Base-by-base conservation (phyloP, 2,888 invertebrate species). In the Teleiodes luculella region DNA sequence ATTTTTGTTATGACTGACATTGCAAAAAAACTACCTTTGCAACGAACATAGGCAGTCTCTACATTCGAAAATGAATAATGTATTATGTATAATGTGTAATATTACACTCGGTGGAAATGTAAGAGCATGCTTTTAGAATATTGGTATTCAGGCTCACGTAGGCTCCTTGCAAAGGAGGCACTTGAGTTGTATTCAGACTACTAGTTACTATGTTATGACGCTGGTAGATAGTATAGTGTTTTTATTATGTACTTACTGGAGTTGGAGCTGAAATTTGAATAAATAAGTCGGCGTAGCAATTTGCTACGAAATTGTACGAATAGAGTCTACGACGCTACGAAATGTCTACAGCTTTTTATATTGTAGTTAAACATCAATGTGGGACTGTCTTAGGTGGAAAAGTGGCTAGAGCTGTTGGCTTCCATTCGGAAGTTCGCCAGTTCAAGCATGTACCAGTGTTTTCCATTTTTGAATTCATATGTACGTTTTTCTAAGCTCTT, bases 101-200 rank as follows among this genome's bases (percentile, higher is more conserved):
- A 46, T 28, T n/a, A 41, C 54, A 52, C 53, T 54, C 14, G 50
- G 50, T 52, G 52, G 28, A 52, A 60, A 59, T 57, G 57, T 61
- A 59, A 58, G 53, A 60, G 61, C 57, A 59, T 60, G 61, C 61
- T 63, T 61, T 63, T 59, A 61, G 56, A 60, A 59, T 63, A 63
- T 63, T 63, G 63, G 63, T 63, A 63, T 63, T 63, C 63, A 39
- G 11, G 53, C 54, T 54, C 63, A 63, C 63, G 63, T 60, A 41
- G 39, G 39, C 39, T 18, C 33, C 48, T 24, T 33, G 53, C 43
- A 36, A 33, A 45, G 45, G 41, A 53, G 48, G 37, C 36, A 57
- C 50, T 56, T 50, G 36, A 33, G 43, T 50, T 57, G 56, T 57
- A 59, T 57, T 59, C 54, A 20, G 39, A 41, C 10, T 37, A 57